Evolutionary conservation across 2,888 invertebrate species (phyloP).

Genomic region (Eupithecia pulchellata): DNA sequence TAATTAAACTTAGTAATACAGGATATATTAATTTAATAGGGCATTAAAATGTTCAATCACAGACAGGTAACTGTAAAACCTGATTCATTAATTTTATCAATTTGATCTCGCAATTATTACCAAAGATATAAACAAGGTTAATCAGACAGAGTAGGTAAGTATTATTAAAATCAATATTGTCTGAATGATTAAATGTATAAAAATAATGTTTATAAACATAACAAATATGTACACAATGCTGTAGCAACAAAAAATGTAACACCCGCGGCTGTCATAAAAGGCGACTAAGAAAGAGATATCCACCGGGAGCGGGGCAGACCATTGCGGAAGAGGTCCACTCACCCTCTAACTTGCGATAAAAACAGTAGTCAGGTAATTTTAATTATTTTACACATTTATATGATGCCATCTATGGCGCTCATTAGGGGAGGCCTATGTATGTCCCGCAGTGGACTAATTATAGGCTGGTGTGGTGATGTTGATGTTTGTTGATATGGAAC

Average conservation of each 20-base stretch:
- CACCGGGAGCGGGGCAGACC: not conserved
- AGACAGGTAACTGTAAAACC: not conserved
- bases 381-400: too few species aligned
- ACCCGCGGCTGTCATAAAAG: not conserved
- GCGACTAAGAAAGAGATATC: not conserved
- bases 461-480: too few species aligned
- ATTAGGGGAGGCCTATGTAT: too few species aligned
- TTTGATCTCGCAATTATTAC: not conserved
- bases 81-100: not conserved
- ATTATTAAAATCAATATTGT: not conserved
- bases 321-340: not conserved
- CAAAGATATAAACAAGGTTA: not conserved
- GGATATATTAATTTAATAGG: not conserved
- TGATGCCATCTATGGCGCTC: too few species aligned
- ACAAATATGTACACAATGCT: too few species aligned
- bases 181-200: not conserved
- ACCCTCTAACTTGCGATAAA: not conserved
- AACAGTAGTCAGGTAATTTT: not conserved
- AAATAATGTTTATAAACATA: too few species aligned
- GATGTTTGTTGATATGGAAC: too few species aligned
- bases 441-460: too few species aligned
- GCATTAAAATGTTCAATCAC: not conserved
- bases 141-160: not conserved
- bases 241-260: not conserved
- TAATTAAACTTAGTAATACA: not conserved